Evolutionary conservation across 2,113 vertebrate species (phyloP).

Genomic region (Solea solea): DNA sequence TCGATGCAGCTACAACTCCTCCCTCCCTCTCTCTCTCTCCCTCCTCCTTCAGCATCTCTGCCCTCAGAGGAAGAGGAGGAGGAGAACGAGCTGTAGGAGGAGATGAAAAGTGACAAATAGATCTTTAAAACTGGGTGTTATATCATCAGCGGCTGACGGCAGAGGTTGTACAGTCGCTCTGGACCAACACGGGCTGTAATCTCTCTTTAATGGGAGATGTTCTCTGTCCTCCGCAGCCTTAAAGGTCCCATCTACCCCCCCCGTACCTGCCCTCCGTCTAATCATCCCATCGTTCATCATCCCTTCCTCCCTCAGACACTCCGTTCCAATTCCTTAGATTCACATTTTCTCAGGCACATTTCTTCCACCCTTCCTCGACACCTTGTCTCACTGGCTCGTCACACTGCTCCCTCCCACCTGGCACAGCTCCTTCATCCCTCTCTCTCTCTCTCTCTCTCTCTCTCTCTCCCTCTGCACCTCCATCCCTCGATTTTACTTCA

Average conservation of each 20-base stretch:
- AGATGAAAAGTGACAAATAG: slow-evolving; percentile 73
- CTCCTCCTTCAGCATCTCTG: slow-evolving; percentile 13
- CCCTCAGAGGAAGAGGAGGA: slow-evolving; percentile 28
- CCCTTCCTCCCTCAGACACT: neutral
- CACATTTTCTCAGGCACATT: neutral
- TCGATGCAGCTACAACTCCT: slow-evolving; percentile 4
- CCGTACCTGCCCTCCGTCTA: neutral
- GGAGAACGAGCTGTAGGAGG: slow-evolving; percentile 59
- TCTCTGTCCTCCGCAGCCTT: slow-evolving; percentile 31
- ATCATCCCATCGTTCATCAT: neutral
- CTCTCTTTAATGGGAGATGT: slow-evolving; percentile 56
- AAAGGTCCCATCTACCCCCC: neutral
- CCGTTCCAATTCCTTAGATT: neutral
- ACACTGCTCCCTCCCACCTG: neutral
- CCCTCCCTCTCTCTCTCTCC: slow-evolving; percentile 3
- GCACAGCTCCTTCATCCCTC: slow-evolving; percentile 1
- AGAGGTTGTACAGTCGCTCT: slow-evolving; percentile 54
- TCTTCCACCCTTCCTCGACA: neutral
- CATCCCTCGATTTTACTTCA: slow-evolving; percentile 19
- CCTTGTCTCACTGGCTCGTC: neutral
- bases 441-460: neutral
- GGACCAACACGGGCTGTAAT: slow-evolving; percentile 40
- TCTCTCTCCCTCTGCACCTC: neutral
- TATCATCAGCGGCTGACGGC: slow-evolving; percentile 58
- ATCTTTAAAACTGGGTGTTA: slow-evolving; percentile 68